Percentiles rank a stretch among this genome's conserved stretches.
Evolutionary conservation across 92 coral and sea anemone species (phyloP).

Genomic region (Heteractis magnifica): DNA sequence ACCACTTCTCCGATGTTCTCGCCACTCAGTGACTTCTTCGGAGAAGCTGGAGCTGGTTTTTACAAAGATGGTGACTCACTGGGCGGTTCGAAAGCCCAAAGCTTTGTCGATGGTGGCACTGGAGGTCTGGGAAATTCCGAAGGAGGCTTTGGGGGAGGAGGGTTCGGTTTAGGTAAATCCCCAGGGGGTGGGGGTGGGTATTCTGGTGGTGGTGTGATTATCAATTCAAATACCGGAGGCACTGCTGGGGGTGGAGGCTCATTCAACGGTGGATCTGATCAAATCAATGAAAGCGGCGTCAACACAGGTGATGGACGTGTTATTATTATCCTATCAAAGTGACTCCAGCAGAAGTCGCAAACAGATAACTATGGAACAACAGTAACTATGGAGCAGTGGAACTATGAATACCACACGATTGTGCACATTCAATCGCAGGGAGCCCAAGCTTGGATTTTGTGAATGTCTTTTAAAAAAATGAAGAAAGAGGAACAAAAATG

Average conservation of each 20-base stretch:
- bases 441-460: too few relatives aligned
- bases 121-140: conserved; percentile 48
- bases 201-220: conserved; percentile 76
- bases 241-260: conserved; percentile 81
- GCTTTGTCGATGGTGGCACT: conserved; percentile 48
- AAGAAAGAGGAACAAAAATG: too few relatives aligned
- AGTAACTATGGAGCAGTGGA: too few relatives aligned
- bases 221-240: conserved; percentile 23
- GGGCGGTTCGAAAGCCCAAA: background rate
- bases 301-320: conserved; percentile 55
- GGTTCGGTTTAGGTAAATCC: conserved; percentile 45
- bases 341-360: background rate
- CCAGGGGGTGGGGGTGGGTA: conserved; percentile 92
- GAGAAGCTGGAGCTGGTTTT: conserved; percentile 17
- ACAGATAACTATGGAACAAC: too few relatives aligned
- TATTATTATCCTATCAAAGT: conserved; percentile 14
- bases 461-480: too few relatives aligned
- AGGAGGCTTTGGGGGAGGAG: conserved; percentile 79
- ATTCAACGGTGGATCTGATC: conserved; percentile 44
- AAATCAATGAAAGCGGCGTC: conserved; percentile 24
- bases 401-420: too few relatives aligned
- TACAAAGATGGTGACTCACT: background rate
- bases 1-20: background rate
- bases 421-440: too few relatives aligned
- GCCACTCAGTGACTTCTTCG: background rate